Percentiles rank a stretch among this genome's conserved stretches.
Conservation (phyloP, 1,140 invertebrate genomes). For the Calliopsis andreniformis region DNA sequence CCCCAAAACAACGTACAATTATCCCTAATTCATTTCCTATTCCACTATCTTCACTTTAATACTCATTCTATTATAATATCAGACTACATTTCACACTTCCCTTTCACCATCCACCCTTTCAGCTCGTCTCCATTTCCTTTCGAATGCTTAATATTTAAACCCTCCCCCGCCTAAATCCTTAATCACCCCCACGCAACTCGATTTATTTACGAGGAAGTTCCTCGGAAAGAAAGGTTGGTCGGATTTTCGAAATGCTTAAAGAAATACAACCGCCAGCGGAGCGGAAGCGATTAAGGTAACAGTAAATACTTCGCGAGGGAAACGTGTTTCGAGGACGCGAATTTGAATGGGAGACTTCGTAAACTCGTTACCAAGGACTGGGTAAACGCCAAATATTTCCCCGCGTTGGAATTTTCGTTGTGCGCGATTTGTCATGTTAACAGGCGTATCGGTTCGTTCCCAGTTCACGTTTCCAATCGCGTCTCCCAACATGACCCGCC, state of each 20-base stretch:
- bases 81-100: too few relatives aligned
- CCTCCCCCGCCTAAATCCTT: neutral
- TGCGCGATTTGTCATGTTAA: neutral
- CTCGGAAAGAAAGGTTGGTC: neutral
- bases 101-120: neutral
- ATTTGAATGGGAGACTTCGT: neutral
- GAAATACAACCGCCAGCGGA: neutral
- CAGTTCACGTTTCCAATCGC: neutral
- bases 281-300: neutral
- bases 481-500: neutral
- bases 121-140: neutral
- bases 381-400: neutral
- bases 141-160: slow-evolving; percentile 7
- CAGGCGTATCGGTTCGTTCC: too few relatives aligned
- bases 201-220: neutral
- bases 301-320: neutral
- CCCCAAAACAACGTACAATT: too few relatives aligned
- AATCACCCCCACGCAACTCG: neutral
- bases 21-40: too few relatives aligned
- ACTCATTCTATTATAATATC: too few relatives aligned
- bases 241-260: neutral
- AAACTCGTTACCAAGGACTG: neutral
- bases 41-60: too few relatives aligned
- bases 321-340: neutral
- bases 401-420: neutral